Evolutionary conservation across 1,140 invertebrate species (phyloP), one percentile per base, ranked within the genome.

Genomic region (Cotesia typhae): DNA sequence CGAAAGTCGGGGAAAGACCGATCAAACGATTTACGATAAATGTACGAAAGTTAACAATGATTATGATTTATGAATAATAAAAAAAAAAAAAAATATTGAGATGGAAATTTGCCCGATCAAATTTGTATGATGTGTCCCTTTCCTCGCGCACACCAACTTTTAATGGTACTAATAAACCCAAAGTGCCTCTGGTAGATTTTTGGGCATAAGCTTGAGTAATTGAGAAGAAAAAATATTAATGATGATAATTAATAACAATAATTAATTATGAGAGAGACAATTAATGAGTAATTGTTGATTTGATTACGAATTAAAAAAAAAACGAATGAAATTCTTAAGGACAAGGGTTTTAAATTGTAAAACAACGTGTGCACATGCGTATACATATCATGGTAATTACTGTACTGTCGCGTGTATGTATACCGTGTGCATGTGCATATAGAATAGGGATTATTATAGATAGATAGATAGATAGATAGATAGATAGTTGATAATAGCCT

Each of bases 101-200:
- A 35, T 59, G 61, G 53, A 67, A 36, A 53, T 28, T 66, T 53
- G 63, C 37, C 57, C 28, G 38, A 35, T 47, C 51, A 51, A 57
- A 55, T 17, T 17, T 64, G 61, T 65, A 53, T 64, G 37, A 37
- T 57, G 78, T 79, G 57, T 28, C 60, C 77, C 80, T 78, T 82
- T 80, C 81, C 83, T 81, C 81, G 79, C 81, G 79, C 83, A 83
- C 83, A 81, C 82, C 82, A 82, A 85, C 80, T 83, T 83, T 78
- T 82, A 84, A 87, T 86, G 85, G 85, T 87, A 87, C 85, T 87
- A 87, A 87, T 84, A 85, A 84, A 85, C 83, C 84, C 85, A 85
- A 87, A 86, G 85, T 87, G 85, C 85, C 85, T 87, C 84, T 86
- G 83, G 84, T 87, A 87, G 85, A 86, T 86, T 85, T 86, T 87